Evolutionary conservation across 2,888 invertebrate species (phyloP).

Genomic region (Dexiosoma caninum): DNA sequence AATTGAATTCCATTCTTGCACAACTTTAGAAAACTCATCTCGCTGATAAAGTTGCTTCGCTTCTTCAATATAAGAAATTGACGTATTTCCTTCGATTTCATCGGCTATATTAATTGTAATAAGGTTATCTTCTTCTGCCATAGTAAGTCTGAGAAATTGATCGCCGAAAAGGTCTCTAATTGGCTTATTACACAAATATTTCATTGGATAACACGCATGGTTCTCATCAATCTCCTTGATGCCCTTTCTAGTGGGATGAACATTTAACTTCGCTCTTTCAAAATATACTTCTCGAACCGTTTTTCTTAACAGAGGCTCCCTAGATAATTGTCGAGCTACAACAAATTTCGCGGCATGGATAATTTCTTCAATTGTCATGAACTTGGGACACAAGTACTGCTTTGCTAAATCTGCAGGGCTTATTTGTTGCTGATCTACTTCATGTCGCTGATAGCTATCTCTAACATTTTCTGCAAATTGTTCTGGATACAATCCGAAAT

Average conservation of each 20-base stretch:
- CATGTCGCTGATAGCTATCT: conserved; percentile 96
- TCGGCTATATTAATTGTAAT: conserved; percentile 86
- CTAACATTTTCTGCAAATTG: conserved; percentile 97
- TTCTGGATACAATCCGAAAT: conserved; percentile 95
- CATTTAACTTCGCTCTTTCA: conserved; percentile 90
- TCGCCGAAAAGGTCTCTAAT: conserved; percentile 92
- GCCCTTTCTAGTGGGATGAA: conserved; percentile 92
- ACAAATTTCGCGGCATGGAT: conserved; percentile 94
- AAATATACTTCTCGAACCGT: conserved; percentile 91
- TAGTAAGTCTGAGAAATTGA: conserved; percentile 89
- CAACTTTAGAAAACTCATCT: conserved; percentile 96
- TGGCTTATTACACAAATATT: conserved; percentile 95
- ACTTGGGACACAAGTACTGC: conserved; percentile 84
- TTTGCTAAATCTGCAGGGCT: conserved; percentile 90
- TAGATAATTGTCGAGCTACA: conserved; percentile 94
- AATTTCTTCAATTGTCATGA: conserved; percentile 87
- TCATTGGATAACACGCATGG: conserved; percentile 91
- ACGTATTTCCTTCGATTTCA: conserved; percentile 87
- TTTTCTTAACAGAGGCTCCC: conserved; percentile 92
- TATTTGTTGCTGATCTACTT: conserved; percentile 94
- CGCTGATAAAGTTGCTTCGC: conserved; percentile 83
- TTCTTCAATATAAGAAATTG: conserved; percentile 90
- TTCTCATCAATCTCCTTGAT: conserved; percentile 96
- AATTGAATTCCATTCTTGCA: conserved; percentile 96
- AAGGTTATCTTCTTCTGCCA: conserved; percentile 90